Conservation (phyloP, 2,113 vertebrate species). For the Mobula birostris region DNA sequence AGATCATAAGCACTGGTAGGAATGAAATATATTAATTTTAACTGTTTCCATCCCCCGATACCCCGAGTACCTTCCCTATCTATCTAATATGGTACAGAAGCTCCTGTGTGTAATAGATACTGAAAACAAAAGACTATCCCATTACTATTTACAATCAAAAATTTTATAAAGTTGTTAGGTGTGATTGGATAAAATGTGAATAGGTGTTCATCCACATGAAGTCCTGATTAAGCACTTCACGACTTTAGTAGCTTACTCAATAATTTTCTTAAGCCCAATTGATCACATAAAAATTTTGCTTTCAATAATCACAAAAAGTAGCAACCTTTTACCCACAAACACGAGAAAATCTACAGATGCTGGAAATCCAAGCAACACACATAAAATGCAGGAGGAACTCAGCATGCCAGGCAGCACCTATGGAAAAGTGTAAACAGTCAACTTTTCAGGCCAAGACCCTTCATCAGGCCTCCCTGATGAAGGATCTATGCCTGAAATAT, state of each 20-base stretch:
- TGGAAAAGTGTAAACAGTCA: too few species aligned
- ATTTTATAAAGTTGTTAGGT: background rate
- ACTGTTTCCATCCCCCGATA: background rate
- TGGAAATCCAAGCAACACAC: too few species aligned
- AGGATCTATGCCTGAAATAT: too few species aligned
- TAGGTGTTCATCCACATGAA: background rate
- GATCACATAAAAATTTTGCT: slow-evolving; percentile 42
- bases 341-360: too few species aligned
- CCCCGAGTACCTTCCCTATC: background rate
- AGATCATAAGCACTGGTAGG: too few species aligned
- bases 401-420: too few species aligned
- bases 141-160: background rate
- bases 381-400: too few species aligned
- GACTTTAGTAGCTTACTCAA: background rate
- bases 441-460: too few species aligned
- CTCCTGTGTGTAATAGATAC: background rate
- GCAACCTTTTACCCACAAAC: slow-evolving; percentile 46
- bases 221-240: background rate
- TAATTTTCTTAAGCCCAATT: background rate
- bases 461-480: too few species aligned
- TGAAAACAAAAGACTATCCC: background rate
- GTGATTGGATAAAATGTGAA: background rate
- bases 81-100: background rate
- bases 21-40: background rate
- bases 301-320: slow-evolving; percentile 37